phyloP scores from a whole-genome alignment of 2,113 vertebrate genomes.

The Kryptolebias marmoratus region DNA sequence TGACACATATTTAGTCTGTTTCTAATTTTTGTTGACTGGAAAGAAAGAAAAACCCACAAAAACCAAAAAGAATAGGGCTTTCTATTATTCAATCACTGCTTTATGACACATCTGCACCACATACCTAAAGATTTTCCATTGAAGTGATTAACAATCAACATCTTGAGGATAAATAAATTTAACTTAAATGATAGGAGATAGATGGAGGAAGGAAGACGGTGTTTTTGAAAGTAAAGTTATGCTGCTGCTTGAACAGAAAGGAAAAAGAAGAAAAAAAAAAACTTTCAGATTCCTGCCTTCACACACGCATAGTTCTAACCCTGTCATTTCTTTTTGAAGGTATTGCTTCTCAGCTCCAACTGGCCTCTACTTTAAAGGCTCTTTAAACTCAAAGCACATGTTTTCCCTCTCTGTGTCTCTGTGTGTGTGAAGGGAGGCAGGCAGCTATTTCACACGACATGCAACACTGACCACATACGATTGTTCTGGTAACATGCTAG shows the following conservation, averaged over 20 bases:
- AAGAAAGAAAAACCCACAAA: no score
- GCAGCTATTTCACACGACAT: conserved; percentile 36
- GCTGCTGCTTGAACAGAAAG: background rate
- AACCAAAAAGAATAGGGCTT: background rate
- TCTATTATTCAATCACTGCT: background rate
- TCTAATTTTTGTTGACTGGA: background rate
- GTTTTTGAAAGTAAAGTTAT: conserved; percentile 14
- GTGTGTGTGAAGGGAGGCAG: conserved; percentile 42
- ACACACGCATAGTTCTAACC: conserved; percentile 40
- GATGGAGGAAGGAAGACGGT: background rate
- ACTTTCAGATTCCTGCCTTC: conserved; percentile 20
- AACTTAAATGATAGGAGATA: background rate
- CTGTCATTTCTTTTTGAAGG: conserved; percentile 32
- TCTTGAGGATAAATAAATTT: background rate
- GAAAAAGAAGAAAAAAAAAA: conserved; percentile 11
- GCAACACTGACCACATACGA: conserved; percentile 37
- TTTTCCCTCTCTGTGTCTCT: conserved; percentile 37
- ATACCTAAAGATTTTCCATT: conserved; percentile 6
- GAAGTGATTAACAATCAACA: background rate
- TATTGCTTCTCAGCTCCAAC: conserved; percentile 54
- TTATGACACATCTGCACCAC: conserved; percentile 20
- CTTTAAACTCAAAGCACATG: conserved; percentile 71
- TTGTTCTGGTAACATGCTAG: background rate
- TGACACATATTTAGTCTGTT: no score
- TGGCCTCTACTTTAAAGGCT: conserved; percentile 57